These are phyloP conservation scores for Gyrodactylus salaris DNA, from an alignment of 1,140 invertebrate species.

Conservation along the genomic window DNA sequence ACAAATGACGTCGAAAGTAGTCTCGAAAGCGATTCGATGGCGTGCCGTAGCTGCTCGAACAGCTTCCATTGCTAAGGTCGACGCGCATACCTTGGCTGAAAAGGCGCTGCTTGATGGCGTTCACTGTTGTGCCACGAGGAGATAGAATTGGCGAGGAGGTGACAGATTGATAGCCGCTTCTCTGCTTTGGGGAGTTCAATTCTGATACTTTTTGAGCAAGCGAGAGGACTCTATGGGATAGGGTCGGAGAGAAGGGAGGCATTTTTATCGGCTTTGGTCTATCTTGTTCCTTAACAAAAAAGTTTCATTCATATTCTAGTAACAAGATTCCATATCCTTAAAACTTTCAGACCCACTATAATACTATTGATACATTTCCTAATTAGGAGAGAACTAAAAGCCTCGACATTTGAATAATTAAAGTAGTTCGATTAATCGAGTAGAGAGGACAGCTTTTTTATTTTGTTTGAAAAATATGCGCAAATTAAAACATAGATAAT, in stretches of 20 bases:
- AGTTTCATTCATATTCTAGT: constrained; percentile 50
- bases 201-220: not conserved
- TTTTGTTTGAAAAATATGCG: no score
- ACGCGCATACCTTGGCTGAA: not conserved
- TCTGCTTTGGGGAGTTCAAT: not conserved
- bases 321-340: no score
- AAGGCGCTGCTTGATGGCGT: constrained; percentile 1
- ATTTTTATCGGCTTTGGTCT: not conserved
- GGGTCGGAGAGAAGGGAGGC: not conserved
- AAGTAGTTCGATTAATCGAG: no score
- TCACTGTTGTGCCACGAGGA: not conserved
- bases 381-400: no score
- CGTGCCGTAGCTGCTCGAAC: not conserved
- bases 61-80: not conserved
- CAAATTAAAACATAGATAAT: no score
- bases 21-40: not conserved
- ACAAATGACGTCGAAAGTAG: not conserved
- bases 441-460: no score
- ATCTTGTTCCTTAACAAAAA: constrained; percentile 25
- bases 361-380: no score
- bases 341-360: no score
- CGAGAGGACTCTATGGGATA: not conserved
- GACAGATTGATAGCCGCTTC: not conserved
- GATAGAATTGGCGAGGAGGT: not conserved
- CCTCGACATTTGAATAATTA: no score